Evolutionary conservation across 2,797 vertebrate genomes (phyloP).

Genomic region (Nannoperca obscura): DNA sequence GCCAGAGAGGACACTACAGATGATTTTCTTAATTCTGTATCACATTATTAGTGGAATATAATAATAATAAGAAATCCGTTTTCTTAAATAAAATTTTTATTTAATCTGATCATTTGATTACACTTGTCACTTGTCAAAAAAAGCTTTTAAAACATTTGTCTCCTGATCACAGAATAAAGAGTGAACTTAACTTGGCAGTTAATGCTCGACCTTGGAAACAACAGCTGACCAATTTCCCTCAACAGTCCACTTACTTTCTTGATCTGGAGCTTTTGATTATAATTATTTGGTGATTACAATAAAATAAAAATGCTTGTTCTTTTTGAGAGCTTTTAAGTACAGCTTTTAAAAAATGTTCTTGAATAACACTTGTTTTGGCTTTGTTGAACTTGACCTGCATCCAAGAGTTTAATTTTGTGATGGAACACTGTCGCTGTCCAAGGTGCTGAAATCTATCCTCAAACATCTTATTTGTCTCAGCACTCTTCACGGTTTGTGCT

Average conservation of each 20-base stretch:
- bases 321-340: not conserved
- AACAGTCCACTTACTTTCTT: not conserved
- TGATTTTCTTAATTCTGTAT: not conserved
- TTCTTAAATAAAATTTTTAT: not conserved
- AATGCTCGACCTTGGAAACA: not conserved
- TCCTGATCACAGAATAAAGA: not conserved
- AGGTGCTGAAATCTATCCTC: constrained; percentile 35
- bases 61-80: not conserved
- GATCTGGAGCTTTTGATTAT: not conserved
- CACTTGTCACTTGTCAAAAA: not conserved
- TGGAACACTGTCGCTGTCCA: constrained; percentile 20
- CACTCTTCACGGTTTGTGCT: constrained; percentile 30
- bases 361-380: constrained; percentile 5
- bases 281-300: not conserved
- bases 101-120: not conserved
- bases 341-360: not conserved
- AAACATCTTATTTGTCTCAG: constrained; percentile 14
- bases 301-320: not conserved
- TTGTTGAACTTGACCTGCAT: constrained; percentile 9
- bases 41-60: too few relatives aligned
- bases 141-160: not conserved
- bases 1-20: not conserved
- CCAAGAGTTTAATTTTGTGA: constrained; percentile 21
- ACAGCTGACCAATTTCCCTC: not conserved
- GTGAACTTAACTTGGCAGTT: constrained; percentile 6